A percentile compares a stretch with the other conserved stretches of the same genome.
These are phyloP conservation scores for Drosophila melanosoma DNA, from an alignment of 2,888 invertebrate species.

Conservation along the genomic window DNA sequence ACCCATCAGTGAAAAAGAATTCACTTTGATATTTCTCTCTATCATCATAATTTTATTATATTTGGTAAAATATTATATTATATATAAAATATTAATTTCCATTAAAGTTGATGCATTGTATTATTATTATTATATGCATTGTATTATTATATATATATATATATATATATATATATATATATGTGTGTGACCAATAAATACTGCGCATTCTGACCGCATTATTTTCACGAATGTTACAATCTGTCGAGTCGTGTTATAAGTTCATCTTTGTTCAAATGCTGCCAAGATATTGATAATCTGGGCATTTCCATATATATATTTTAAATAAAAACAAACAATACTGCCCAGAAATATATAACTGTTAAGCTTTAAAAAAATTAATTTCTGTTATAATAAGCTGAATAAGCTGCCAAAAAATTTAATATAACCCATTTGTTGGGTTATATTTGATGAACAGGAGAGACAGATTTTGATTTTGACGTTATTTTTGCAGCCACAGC, in stretches of 20 bases:
- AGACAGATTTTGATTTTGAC: background rate
- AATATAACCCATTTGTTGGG: background rate
- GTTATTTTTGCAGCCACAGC: background rate
- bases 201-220: conserved; percentile 18
- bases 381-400: background rate
- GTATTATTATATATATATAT: background rate
- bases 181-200: background rate
- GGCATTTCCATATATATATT: conserved; percentile 36
- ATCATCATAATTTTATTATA: too few relatives aligned
- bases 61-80: too few relatives aligned
- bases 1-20: background rate
- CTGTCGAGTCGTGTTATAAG: conserved; percentile 19
- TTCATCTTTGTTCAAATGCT: conserved; percentile 22
- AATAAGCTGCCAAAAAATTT: too few relatives aligned
- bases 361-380: too few relatives aligned
- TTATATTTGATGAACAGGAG: background rate
- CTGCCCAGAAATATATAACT: background rate
- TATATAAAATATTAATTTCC: background rate
- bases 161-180: background rate
- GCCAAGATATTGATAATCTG: conserved; percentile 18
- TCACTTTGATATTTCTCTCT: background rate
- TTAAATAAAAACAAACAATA: background rate
- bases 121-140: rapidly evolving
- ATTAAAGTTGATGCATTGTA: background rate
- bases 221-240: background rate